Evolutionary conservation across 2,797 vertebrate species (phyloP).

Genomic region (Ceryle rudis): DNA sequence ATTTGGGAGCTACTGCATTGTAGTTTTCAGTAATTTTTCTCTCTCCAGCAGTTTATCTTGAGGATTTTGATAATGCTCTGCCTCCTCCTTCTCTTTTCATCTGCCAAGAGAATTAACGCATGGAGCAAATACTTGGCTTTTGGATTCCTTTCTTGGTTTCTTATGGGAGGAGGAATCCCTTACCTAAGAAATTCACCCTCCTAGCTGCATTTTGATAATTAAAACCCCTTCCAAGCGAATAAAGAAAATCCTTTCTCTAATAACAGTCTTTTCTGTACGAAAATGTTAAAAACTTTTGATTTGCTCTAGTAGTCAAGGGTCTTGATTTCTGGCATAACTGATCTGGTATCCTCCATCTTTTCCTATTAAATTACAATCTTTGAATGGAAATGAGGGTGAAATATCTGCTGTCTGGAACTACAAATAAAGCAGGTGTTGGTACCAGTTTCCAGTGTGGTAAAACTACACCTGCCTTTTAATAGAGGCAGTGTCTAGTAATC

Average conservation of each 20-base stretch:
- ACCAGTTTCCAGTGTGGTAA: neutral
- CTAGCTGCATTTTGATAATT: neutral
- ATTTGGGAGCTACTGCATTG: neutral
- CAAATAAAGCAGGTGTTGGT: neutral
- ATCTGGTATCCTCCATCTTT: neutral
- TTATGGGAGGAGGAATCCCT: neutral
- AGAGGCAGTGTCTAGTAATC: neutral
- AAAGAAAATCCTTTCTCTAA: neutral
- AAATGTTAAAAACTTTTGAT: neutral
- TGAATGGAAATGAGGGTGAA: neutral
- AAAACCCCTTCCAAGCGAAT: neutral
- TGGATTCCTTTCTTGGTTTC: neutral
- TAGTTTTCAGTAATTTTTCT: neutral
- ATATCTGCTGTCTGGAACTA: neutral
- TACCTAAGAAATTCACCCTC: neutral
- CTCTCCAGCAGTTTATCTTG: neutral
- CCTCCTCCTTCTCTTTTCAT: neutral
- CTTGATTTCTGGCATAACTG: neutral
- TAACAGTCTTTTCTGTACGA: neutral
- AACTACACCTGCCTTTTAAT: neutral
- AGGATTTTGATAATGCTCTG: neutral
- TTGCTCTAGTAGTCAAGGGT: neutral
- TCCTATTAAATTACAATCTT: neutral
- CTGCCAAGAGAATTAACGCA: neutral
- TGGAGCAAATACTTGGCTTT: neutral